A percentile compares a stretch with the other conserved stretches of the same genome.
Evolutionary conservation across 2,888 invertebrate genomes (phyloP).

Genomic region (Tachina fera): DNA sequence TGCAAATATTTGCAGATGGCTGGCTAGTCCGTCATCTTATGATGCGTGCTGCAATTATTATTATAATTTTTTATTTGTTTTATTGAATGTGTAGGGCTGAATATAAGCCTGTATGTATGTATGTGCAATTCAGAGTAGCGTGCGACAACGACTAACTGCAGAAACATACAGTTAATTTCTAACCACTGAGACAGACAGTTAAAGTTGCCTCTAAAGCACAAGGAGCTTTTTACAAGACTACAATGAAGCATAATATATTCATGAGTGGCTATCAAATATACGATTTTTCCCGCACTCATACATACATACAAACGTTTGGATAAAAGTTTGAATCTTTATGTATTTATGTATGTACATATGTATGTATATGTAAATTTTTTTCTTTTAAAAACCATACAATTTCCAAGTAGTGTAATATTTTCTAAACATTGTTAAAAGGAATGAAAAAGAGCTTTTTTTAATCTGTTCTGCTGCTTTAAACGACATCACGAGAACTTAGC

Average conservation of each 20-base stretch:
- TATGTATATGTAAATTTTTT: neutral
- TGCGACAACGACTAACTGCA: neutral
- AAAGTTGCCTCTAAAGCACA: slow-evolving; percentile 32
- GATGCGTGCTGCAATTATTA: neutral
- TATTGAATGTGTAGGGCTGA: neutral
- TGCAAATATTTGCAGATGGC: slow-evolving; percentile 37
- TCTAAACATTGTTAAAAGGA: neutral
- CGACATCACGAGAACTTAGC: slow-evolving; percentile 1
- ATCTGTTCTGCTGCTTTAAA: neutral
- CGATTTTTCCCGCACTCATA: slow-evolving; percentile 30
- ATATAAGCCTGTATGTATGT: neutral
- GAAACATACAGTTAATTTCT: slow-evolving; percentile 4
- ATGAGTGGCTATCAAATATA: slow-evolving; percentile 53
- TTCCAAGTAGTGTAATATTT: slow-evolving; percentile 1
- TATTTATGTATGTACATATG: neutral
- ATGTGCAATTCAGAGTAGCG: neutral
- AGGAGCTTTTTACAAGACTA: slow-evolving; percentile 22
- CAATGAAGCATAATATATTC: slow-evolving; percentile 64
- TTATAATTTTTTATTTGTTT: too few species aligned
- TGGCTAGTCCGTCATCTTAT: slow-evolving; percentile 20
- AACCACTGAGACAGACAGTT: neutral
- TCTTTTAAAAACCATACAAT: neutral
- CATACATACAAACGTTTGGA: neutral
- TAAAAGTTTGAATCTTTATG: neutral
- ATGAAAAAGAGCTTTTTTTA: too few species aligned